phyloP scores from a whole-genome alignment of 2,888 invertebrate species.

The Aleiodes testaceus region DNA sequence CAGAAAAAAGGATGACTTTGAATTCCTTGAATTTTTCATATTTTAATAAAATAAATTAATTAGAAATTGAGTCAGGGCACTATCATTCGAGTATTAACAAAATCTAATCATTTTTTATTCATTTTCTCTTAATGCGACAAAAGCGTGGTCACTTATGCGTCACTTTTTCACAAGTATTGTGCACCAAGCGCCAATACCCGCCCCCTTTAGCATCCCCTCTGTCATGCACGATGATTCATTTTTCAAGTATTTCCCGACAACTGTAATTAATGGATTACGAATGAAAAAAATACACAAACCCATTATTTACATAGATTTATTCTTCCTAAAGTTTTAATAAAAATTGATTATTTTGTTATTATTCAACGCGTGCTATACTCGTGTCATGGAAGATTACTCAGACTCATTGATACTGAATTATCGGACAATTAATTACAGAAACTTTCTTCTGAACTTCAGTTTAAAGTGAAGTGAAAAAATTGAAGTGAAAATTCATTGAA shows the following conservation, averaged over 20 bases:
- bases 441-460: constrained; percentile 33
- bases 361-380: constrained; percentile 32
- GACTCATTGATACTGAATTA: constrained; percentile 35
- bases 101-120: constrained; percentile 8
- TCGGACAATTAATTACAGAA: constrained; percentile 41
- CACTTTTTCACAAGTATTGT: constrained; percentile 32
- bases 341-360: constrained; percentile 33
- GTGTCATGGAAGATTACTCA: constrained; percentile 43
- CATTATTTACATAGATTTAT: background rate
- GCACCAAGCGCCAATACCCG: background rate
- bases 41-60: background rate
- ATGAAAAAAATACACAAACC: constrained; percentile 19
- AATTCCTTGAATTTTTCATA: too few species aligned
- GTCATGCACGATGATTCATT: constrained; percentile 34
- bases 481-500: background rate
- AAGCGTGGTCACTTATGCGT: constrained; percentile 28
- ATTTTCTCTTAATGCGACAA: constrained; percentile 8
- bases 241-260: constrained; percentile 29
- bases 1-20: too few species aligned
- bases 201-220: constrained; percentile 19
- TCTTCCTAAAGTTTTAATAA: background rate
- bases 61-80: constrained; percentile 2
- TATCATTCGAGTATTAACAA: background rate
- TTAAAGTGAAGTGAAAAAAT: background rate
- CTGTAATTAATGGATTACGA: background rate